Conservation (phyloP, 2,113 vertebrate species). For the Pedionomus torquatus region DNA sequence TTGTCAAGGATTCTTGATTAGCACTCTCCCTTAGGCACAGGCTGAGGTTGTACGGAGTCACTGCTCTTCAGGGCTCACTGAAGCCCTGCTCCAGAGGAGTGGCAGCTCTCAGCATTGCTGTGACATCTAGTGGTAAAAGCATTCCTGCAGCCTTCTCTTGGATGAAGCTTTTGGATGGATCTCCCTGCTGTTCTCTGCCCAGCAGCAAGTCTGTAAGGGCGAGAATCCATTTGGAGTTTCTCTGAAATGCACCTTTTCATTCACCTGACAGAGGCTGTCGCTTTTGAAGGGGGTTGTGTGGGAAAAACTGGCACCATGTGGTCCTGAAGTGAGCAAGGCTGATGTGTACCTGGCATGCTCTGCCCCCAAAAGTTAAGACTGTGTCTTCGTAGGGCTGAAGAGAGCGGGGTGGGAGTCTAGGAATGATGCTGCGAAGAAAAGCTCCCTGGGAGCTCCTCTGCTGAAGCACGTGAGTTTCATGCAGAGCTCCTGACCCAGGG, state of each 20-base stretch:
- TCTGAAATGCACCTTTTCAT: not conserved
- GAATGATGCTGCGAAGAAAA: not conserved
- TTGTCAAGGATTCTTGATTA: no score
- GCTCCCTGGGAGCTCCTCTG: not conserved
- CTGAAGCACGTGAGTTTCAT: not conserved
- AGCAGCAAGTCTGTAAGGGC: not conserved
- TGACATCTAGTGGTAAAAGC: constrained; percentile 66
- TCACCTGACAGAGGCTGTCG: not conserved
- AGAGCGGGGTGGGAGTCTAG: not conserved
- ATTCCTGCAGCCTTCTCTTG: not conserved
- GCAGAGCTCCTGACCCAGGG: not conserved
- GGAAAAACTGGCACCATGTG: not conserved
- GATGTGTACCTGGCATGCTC: not conserved
- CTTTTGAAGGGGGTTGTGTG: not conserved
- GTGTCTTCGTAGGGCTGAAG: not conserved
- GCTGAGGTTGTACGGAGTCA: not conserved
- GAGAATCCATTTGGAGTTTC: not conserved
- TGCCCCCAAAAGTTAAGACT: not conserved
- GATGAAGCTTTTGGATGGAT: not conserved
- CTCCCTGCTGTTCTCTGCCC: not conserved
- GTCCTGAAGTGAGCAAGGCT: not conserved
- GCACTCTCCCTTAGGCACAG: not conserved
- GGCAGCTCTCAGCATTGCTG: not conserved
- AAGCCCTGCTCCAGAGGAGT: not conserved
- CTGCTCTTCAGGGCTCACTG: no score